These are phyloP conservation scores for Silvanus unidentatus DNA, from an alignment of 2,888 invertebrate genomes.

Conservation along the genomic window DNA sequence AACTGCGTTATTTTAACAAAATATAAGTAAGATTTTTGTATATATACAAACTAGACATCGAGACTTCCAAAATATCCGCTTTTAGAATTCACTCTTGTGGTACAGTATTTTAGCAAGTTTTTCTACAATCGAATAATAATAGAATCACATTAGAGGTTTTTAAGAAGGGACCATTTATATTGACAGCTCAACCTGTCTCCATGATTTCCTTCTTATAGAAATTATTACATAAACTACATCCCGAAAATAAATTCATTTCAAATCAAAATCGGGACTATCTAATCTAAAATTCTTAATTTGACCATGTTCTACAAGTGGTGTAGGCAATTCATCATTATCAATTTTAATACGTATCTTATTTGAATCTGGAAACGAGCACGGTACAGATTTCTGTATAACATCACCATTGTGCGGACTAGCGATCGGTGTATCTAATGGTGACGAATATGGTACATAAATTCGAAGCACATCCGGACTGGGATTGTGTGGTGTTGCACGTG, in stretches of 20 bases:
- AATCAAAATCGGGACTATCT: slow-evolving; percentile 41
- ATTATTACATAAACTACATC: background rate
- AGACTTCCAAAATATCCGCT: no score
- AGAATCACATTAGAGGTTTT: no score
- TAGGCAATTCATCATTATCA: slow-evolving; percentile 61
- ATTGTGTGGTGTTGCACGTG: slow-evolving; percentile 61
- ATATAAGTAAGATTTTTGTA: no score
- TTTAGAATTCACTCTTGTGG: no score
- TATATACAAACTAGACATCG: no score
- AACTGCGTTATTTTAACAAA: no score
- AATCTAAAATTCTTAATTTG: slow-evolving; percentile 45
- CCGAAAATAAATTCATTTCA: slow-evolving; percentile 25
- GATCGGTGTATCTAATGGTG: slow-evolving; percentile 52
- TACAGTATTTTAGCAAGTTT: slow-evolving; percentile 19
- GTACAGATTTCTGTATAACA: slow-evolving; percentile 42
- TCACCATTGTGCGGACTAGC: slow-evolving; percentile 49
- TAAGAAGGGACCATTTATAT: no score
- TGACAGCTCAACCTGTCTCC: no score
- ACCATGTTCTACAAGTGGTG: slow-evolving; percentile 58
- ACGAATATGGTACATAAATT: slow-evolving; percentile 74
- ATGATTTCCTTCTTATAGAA: no score
- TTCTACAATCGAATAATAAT: no score
- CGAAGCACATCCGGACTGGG: slow-evolving; percentile 69
- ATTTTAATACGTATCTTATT: slow-evolving; percentile 71
- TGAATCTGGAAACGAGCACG: slow-evolving; percentile 55